These are phyloP conservation scores for Rhorus exstirpatorius DNA, from an alignment of 2,888 invertebrate genomes.

Conservation along the genomic window DNA sequence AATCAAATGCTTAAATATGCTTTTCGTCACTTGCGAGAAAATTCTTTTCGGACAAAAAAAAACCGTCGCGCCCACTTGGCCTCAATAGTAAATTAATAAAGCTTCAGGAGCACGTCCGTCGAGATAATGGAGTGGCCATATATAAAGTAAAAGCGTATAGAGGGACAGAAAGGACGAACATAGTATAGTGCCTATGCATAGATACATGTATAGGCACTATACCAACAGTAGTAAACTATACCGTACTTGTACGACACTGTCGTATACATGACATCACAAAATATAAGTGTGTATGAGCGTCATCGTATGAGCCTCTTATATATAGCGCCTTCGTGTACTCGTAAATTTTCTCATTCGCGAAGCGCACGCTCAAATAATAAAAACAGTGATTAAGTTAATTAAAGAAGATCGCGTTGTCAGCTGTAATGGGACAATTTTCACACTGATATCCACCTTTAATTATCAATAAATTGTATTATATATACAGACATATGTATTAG, in stretches of 20 bases:
- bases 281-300: slow-evolving; percentile 20
- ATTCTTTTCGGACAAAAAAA: neutral
- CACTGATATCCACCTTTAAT: slow-evolving; percentile 19
- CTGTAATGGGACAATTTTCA: slow-evolving; percentile 12
- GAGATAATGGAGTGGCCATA: slow-evolving; percentile 67
- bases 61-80: slow-evolving; percentile 58
- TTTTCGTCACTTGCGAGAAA: slow-evolving; percentile 8
- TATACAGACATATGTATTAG: slow-evolving; percentile 5
- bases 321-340: slow-evolving; percentile 26
- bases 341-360: slow-evolving; percentile 61
- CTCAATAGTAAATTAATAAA: slow-evolving; percentile 69
- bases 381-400: slow-evolving; percentile 65
- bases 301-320: too few relatives aligned
- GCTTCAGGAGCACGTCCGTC: slow-evolving; percentile 52
- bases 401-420: slow-evolving; percentile 46
- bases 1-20: neutral
- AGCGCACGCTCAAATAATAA: slow-evolving; percentile 50
- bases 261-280: slow-evolving; percentile 1
- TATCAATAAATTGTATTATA: slow-evolving; percentile 18
- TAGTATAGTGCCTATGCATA: slow-evolving; percentile 3
- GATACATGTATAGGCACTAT: slow-evolving; percentile 1
- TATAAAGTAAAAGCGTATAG: slow-evolving; percentile 61
- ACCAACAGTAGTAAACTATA: neutral
- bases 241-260: slow-evolving; percentile 14
- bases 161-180: slow-evolving; percentile 20